Conservation (phyloP, 2,113 vertebrate genomes). For the Notiomystis cincta region DNA sequence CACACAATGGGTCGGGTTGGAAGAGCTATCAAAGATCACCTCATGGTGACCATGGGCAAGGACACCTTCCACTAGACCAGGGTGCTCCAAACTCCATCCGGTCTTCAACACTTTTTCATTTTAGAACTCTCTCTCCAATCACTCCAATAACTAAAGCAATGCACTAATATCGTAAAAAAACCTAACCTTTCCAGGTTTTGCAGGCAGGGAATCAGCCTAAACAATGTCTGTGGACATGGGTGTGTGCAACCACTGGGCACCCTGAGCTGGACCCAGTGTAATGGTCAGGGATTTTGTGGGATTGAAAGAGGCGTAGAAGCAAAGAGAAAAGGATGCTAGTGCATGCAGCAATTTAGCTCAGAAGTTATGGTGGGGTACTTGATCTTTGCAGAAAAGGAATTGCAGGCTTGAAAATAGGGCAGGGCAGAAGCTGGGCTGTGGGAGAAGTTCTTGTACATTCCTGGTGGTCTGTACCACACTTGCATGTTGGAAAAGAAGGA, state of each 20-base stretch:
- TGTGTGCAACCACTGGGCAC: background rate
- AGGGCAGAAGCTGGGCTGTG: background rate
- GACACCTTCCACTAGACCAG: background rate
- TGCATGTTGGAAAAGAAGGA: background rate
- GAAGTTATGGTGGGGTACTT: background rate
- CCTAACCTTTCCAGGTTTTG: background rate
- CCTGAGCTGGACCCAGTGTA: background rate
- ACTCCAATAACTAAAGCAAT: background rate
- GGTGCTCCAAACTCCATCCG: background rate
- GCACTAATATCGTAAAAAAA: background rate
- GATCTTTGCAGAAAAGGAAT: background rate
- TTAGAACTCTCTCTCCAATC: background rate
- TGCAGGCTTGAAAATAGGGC: background rate
- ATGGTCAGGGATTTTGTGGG: background rate
- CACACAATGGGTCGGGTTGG: background rate
- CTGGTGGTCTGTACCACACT: background rate
- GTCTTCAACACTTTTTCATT: background rate
- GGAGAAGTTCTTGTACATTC: background rate
- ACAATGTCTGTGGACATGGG: fast-evolving
- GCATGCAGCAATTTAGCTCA: background rate
- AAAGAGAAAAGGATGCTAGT: background rate
- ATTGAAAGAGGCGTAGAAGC: background rate
- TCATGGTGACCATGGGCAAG: background rate
- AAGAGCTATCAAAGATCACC: background rate
- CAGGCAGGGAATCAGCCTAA: background rate